Percentiles rank a stretch among this genome's conserved stretches.
phyloP scores from a whole-genome alignment of 2,113 vertebrate species.

The Scophthalmus maximus region DNA sequence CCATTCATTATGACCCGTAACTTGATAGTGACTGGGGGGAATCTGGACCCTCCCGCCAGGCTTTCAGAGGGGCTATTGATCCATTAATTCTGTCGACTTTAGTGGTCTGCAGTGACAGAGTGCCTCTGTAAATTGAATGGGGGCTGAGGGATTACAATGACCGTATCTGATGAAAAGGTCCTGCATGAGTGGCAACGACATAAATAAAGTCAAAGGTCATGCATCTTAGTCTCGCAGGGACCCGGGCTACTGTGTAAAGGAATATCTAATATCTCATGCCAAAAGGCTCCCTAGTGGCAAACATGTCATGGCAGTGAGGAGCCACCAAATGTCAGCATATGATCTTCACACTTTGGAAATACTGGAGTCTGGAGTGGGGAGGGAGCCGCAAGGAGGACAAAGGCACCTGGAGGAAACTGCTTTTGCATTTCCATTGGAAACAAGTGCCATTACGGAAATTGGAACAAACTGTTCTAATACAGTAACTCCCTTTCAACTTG shows the following conservation, averaged over 20 bases:
- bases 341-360: conserved; percentile 30
- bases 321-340: conserved; percentile 35
- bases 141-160: conserved; percentile 77
- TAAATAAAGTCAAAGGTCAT: conserved; percentile 81
- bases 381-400: background rate
- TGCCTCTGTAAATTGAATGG: conserved; percentile 78
- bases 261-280: conserved; percentile 28
- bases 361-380: background rate
- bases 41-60: conserved; percentile 74
- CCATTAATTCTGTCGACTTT: conserved; percentile 82
- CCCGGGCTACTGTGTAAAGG: conserved; percentile 23
- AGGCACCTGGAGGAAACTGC: background rate
- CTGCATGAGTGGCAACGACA: conserved; percentile 57
- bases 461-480: background rate
- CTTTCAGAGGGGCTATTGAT: conserved; percentile 84
- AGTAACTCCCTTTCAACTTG: background rate
- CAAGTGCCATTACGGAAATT: background rate
- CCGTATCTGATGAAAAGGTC: conserved; percentile 76
- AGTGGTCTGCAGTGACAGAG: conserved; percentile 78
- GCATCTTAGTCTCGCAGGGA: conserved; percentile 36
- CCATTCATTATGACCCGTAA: conserved; percentile 86
- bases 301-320: conserved; percentile 28
- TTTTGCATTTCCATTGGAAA: background rate
- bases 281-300: conserved; percentile 50
- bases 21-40: conserved; percentile 76